Base-by-base conservation (phyloP, 2,113 vertebrate genomes). In the Myocastor coypus region DNA sequence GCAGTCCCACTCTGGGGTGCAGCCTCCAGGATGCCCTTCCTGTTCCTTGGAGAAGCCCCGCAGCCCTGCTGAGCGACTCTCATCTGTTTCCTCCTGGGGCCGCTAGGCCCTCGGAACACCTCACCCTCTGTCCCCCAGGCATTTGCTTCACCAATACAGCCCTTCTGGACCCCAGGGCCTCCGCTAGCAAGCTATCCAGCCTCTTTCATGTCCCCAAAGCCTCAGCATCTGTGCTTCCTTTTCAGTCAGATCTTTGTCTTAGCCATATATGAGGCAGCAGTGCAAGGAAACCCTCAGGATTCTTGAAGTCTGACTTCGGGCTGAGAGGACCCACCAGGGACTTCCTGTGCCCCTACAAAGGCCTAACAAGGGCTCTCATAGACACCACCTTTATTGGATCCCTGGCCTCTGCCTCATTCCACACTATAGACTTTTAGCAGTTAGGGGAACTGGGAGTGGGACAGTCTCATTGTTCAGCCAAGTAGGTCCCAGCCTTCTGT, bases 191-290 rank as follows among this genome's bases (percentile, higher is more conserved):
- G 61, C 80, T 22, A 24, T 30, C 8, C 55, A 42, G 4, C 42
- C 46, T 46, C 37, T 3, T 46, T 77, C 12, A 0, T 10, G 57
- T 64, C 59, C 46, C 30, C 0, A 71, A n/a, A 66, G 77, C 46
- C 26, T 1, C 55, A 57, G 55, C 19, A 1, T 7, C 42, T 26
- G 7, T 34, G 9, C 16, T 28, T 59, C 52, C 24, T 61, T 83
- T 83, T 6, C 57, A 55, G 68, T 32, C 34, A 26, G n/a, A 59
- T n/a, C 40, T 37, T 14, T 57, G 0, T n/a, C 77, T n/a, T 46
- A 17, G 26, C 46, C 37, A 9, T 12, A 7, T 37, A 17, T 37
- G 68, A 7, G 34, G 7, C 77, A 12, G 0, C 17, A 0, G 0
- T 7, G 59, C 32, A 19, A 8, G 40, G 37, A n/a, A 71, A 37